phyloP scores from a whole-genome alignment of 2,888 invertebrate species.

The Melanargia galathea region DNA sequence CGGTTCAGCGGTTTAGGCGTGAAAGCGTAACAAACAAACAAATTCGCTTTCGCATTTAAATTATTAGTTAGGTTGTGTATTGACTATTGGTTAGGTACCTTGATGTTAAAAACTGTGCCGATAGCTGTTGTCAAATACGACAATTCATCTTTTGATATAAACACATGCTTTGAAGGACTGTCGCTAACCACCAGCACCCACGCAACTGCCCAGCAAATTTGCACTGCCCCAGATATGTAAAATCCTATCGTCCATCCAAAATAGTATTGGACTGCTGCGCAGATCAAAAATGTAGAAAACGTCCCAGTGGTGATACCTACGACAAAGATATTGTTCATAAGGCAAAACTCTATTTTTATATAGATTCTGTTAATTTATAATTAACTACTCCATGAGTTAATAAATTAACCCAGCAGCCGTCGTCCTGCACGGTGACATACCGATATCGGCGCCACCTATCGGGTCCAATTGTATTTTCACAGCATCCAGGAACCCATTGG shows the following conservation, averaged over 20 bases:
- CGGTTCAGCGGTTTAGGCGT: too few relatives aligned
- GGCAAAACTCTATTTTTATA: too few relatives aligned
- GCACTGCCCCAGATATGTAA: constrained; percentile 82
- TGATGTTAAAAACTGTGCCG: constrained; percentile 71
- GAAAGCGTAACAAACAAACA: too few relatives aligned
- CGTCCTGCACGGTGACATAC: too few relatives aligned
- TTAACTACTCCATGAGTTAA: too few relatives aligned
- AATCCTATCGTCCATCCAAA: constrained; percentile 86
- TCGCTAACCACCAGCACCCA: constrained; percentile 84
- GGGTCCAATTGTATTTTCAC: too few relatives aligned
- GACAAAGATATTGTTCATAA: neutral
- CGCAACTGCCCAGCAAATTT: constrained; percentile 75
- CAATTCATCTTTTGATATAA: constrained; percentile 83
- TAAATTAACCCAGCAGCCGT: too few relatives aligned
- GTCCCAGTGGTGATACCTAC: constrained; percentile 81
- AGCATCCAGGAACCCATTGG: too few relatives aligned
- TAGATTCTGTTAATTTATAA: too few relatives aligned
- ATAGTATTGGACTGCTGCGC: constrained; percentile 83
- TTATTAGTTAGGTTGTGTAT: neutral
- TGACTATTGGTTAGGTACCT: constrained; percentile 49
- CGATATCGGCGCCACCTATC: too few relatives aligned
- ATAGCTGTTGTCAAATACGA: constrained; percentile 82
- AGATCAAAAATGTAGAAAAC: constrained; percentile 84
- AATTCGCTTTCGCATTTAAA: too few relatives aligned
- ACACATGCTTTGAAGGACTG: constrained; percentile 82